Evolutionary conservation across 2,797 vertebrate species (phyloP).

Genomic region (Heliangelus exortis): DNA sequence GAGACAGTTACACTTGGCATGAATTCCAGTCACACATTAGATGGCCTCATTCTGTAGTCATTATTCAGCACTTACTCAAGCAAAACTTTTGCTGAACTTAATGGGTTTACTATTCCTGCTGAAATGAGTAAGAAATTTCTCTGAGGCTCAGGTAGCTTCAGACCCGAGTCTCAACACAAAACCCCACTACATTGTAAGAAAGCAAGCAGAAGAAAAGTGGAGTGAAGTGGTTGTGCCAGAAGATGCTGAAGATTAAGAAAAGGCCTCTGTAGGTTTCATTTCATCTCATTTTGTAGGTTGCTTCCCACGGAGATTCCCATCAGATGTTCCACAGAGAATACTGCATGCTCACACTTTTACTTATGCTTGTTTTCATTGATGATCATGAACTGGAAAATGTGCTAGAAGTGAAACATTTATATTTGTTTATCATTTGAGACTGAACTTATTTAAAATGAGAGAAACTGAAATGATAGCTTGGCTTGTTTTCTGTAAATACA

Average conservation of each 20-base stretch:
- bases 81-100: constrained; percentile 64
- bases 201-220: not conserved
- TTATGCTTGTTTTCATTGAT: not conserved
- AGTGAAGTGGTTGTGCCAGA: not conserved
- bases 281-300: not conserved
- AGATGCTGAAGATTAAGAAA: not conserved
- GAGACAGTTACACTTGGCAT: constrained; percentile 32
- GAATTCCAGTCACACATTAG: constrained; percentile 62
- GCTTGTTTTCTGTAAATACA: constrained; percentile 41
- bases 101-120: constrained; percentile 17
- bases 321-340: not conserved
- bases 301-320: not conserved
- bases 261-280: not conserved
- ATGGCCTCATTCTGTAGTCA: constrained; percentile 56
- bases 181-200: not conserved
- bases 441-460: constrained; percentile 23
- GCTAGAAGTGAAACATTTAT: constrained; percentile 15
- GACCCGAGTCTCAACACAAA: not conserved
- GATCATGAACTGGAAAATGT: not conserved
- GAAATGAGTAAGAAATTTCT: not conserved
- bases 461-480: constrained; percentile 3
- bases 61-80: constrained; percentile 71
- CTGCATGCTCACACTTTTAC: not conserved
- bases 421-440: constrained; percentile 25
- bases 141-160: not conserved